Base-by-base conservation (phyloP, 2,888 invertebrate genomes). In the Apamea anceps region DNA sequence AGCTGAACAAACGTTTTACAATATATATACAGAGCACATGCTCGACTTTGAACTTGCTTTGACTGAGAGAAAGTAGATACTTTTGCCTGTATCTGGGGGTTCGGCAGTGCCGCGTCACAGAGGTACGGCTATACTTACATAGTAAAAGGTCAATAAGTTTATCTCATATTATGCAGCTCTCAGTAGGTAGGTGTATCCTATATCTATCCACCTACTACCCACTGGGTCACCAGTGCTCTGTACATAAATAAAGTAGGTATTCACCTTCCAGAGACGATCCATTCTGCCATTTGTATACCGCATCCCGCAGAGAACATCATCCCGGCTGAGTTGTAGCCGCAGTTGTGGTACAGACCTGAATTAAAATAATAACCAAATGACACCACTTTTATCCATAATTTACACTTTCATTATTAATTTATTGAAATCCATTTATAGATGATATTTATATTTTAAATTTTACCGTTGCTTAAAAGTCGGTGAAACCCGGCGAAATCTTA, bases 281-380 rank as follows among this genome's bases (percentile, higher is more conserved):
- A 99, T 78, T 98, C 97, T 0, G 99, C 99, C 91, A 98, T 97
- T 95, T 99, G 98, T 91, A 98, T 98, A 0, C 98, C 98, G 88
- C 98, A 98, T 0, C 99, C 99, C 15, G 98, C 99, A 21, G 99
- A 98, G 89, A 99, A 97, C 98, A 99, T 99, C 98, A 99, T 98
- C 0, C 99, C 99, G 0, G 98, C 98, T 1, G 99, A 99, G 93
- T 99, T 99, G 94, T 98, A 99, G 0, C 98, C 99, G 91, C 98
- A 98, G 85, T 98, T 98, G 93, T 99, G 98, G 93, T 98, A 99
- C 48, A 99, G 96, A 25, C 99, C 99, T 95, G 87, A 15, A 70
- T 12, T 8, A 37, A 80, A 65, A 75, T 28, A 65, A 65, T 65
- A 1, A 65, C 0, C 0, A 65, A 65, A 12, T 65, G 12, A 21